These are phyloP conservation scores for Amiota mariae DNA, from an alignment of 2,888 invertebrate species.

Conservation along the genomic window DNA sequence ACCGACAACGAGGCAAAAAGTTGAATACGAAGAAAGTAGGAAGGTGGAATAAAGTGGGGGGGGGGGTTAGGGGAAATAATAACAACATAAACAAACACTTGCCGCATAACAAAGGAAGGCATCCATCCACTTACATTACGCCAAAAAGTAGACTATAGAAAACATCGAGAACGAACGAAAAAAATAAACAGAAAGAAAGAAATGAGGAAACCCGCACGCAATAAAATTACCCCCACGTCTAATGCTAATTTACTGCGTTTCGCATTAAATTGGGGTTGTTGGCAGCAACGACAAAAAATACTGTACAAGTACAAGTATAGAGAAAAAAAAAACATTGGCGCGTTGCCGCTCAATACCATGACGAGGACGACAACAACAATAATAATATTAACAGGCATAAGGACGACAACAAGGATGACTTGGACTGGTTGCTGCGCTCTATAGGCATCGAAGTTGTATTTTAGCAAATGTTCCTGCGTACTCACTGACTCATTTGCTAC, in stretches of 20 bases:
- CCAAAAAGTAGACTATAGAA: slow-evolving; percentile 12
- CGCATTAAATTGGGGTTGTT: slow-evolving; percentile 38
- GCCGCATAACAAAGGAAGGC: slow-evolving; percentile 1
- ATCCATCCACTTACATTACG: neutral
- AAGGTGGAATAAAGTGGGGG: neutral
- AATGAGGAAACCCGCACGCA: slow-evolving; percentile 34
- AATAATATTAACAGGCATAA: neutral
- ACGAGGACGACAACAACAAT: neutral
- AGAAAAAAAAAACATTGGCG: neutral
- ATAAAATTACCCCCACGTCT: slow-evolving; percentile 57
- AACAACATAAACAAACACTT: slow-evolving; percentile 1
- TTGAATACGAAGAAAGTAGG: neutral
- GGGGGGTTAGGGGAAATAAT: neutral
- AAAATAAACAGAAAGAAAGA: neutral
- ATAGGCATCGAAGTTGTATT: neutral
- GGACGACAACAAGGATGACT: neutral
- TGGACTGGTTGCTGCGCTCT: neutral
- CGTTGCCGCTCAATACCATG: slow-evolving; percentile 16
- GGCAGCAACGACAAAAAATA: neutral
- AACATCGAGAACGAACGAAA: neutral
- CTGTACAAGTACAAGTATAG: too few relatives aligned
- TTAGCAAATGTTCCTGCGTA: too few relatives aligned
- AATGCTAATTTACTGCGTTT: slow-evolving; percentile 63
- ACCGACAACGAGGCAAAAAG: neutral
- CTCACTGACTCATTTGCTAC: neutral